Percentiles rank a stretch among this genome's conserved stretches.
These are phyloP conservation scores for Mormyrops attenuatus DNA, from an alignment of 2,797 vertebrate genomes.

Conservation along the genomic window DNA sequence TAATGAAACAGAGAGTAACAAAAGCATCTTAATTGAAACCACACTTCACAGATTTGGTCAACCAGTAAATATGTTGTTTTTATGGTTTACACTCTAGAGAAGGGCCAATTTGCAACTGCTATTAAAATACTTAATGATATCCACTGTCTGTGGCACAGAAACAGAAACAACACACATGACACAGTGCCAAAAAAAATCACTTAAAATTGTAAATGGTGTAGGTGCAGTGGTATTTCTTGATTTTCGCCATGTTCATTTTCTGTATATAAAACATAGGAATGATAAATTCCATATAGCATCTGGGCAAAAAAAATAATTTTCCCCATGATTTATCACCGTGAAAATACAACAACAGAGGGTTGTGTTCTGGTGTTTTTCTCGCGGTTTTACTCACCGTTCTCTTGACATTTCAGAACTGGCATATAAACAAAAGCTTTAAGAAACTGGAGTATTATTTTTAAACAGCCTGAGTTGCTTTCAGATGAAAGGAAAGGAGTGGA, in stretches of 20 bases:
- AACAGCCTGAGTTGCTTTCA: constrained; percentile 11
- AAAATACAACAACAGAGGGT: background rate
- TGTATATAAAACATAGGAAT: background rate
- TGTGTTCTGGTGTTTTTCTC: background rate
- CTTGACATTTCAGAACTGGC: constrained; percentile 18
- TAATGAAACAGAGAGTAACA: background rate
- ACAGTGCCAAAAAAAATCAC: background rate
- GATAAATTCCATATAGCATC: background rate
- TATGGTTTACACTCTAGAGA: background rate
- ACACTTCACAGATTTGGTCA: background rate
- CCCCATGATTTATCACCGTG: constrained; percentile 4
- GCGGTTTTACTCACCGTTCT: background rate
- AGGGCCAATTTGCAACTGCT: background rate
- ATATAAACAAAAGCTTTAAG: background rate
- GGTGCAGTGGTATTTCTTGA: background rate
- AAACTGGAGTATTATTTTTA: constrained; percentile 9
- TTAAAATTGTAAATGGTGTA: background rate
- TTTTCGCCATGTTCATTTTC: background rate
- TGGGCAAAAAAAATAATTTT: background rate
- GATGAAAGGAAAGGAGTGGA: background rate
- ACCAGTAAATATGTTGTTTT: constrained; percentile 8
- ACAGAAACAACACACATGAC: background rate
- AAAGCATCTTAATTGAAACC: background rate
- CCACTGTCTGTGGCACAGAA: background rate
- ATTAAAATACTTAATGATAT: background rate